Percentiles rank a stretch among this genome's conserved stretches.
Evolutionary conservation across 2,113 vertebrate genomes (phyloP).

Genomic region (Coreoperca whiteheadi): DNA sequence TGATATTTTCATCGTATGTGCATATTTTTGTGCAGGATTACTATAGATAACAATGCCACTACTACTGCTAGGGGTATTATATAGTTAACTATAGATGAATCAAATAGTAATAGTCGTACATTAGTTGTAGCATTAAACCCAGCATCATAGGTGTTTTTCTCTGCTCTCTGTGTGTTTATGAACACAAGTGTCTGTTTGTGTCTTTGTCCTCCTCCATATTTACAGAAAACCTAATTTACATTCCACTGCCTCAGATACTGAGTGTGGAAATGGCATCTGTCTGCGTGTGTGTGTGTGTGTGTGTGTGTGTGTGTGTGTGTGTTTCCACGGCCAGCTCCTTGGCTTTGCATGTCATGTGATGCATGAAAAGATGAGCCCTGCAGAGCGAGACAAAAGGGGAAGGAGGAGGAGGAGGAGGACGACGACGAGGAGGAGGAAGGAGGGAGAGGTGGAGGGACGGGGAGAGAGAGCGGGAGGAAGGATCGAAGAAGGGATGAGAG

Average conservation of each 20-base stretch:
- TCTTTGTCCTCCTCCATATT: slow-evolving; percentile 21
- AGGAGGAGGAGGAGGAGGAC: not conserved
- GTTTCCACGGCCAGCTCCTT: slow-evolving; percentile 19
- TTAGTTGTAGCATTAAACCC: not conserved
- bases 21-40: no score
- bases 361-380: slow-evolving; percentile 70
- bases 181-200: slow-evolving; percentile 38
- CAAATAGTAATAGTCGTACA: not conserved
- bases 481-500: not conserved
- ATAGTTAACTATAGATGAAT: not conserved
- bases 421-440: slow-evolving; percentile 30
- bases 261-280: slow-evolving; percentile 35
- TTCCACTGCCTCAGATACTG: slow-evolving; percentile 33
- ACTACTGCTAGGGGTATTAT: not conserved
- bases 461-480: not conserved
- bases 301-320: slow-evolving; percentile 11
- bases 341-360: slow-evolving; percentile 72
- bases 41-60: not conserved
- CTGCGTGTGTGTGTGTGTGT: slow-evolving; percentile 27
- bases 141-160: not conserved
- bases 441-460: not conserved
- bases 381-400: slow-evolving; percentile 67
- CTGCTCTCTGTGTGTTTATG: slow-evolving; percentile 19
- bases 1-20: not conserved
- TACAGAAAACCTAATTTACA: slow-evolving; percentile 38